Percentiles rank a stretch among this genome's conserved stretches.
phyloP scores from a whole-genome alignment of 2,113 vertebrate species.

The Ornithorhynchus anatinus region DNA sequence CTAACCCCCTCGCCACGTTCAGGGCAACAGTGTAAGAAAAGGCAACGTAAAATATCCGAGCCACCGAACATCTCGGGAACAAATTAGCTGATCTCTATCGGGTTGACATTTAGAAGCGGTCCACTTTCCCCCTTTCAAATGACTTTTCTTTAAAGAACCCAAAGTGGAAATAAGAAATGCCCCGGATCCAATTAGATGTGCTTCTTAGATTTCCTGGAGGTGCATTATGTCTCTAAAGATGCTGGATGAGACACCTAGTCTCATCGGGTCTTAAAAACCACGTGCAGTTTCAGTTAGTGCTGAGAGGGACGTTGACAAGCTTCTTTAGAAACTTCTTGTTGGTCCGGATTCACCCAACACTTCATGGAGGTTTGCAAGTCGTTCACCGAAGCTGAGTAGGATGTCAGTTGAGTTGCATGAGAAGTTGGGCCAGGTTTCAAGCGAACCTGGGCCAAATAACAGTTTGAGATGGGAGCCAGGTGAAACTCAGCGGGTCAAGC shows the following conservation, averaged over 20 bases:
- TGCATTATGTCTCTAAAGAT: background rate
- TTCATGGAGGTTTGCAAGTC: slow-evolving; percentile 18
- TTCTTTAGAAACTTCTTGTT: slow-evolving; percentile 11
- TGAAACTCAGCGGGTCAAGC: slow-evolving; percentile 39
- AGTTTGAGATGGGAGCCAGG: slow-evolving; percentile 49
- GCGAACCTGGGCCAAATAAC: slow-evolving; percentile 14
- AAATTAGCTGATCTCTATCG: slow-evolving; percentile 65
- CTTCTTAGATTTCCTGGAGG: slow-evolving; percentile 12
- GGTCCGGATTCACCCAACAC: background rate
- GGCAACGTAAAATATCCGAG: slow-evolving; percentile 47
- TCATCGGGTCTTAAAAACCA: background rate
- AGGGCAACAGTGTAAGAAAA: slow-evolving; percentile 8
- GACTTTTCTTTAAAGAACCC: too few relatives aligned
- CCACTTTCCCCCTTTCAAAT: slow-evolving; percentile 32
- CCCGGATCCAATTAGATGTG: slow-evolving; percentile 35
- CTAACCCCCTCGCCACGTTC: slow-evolving; percentile 41
- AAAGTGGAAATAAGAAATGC: slow-evolving; percentile 46
- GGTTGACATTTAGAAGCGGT: slow-evolving; percentile 56
- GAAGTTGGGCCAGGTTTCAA: slow-evolving; percentile 31
- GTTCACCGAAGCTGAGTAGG: slow-evolving; percentile 11
- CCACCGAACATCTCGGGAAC: slow-evolving; percentile 58
- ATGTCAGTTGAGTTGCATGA: slow-evolving; percentile 38
- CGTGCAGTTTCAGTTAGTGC: background rate
- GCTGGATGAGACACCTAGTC: background rate
- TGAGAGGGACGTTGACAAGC: slow-evolving; percentile 6